Conservation (phyloP, 2,113 vertebrate genomes). For the Mormyrus iriodes region DNA sequence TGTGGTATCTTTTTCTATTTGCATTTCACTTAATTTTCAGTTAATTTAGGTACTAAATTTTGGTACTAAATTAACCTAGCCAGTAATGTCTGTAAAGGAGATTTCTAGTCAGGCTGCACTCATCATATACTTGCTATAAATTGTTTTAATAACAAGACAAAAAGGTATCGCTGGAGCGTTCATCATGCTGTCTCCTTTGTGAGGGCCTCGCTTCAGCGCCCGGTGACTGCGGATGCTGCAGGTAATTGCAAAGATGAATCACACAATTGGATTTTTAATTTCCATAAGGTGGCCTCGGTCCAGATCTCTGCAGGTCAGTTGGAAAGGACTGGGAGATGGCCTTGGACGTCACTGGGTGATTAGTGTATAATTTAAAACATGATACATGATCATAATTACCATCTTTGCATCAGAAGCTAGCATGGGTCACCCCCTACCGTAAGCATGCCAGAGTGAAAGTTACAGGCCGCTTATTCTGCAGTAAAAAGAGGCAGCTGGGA, state of each 20-base stretch:
- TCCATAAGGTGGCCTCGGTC: slow-evolving; percentile 54
- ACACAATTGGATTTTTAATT: slow-evolving; percentile 55
- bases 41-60: background rate
- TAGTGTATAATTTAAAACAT: slow-evolving; percentile 61
- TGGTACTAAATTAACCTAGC: background rate
- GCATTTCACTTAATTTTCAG: background rate
- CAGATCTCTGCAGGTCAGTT: slow-evolving; percentile 57
- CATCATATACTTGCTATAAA: background rate
- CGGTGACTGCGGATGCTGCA: slow-evolving; percentile 36
- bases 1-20: background rate
- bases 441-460: slow-evolving; percentile 42
- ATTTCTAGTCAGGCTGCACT: background rate
- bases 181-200: slow-evolving; percentile 31
- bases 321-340: slow-evolving; percentile 52
- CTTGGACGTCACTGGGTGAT: slow-evolving; percentile 44
- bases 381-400: slow-evolving; percentile 66
- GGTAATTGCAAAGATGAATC: slow-evolving; percentile 57
- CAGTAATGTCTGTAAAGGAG: background rate
- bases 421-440: slow-evolving; percentile 45
- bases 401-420: slow-evolving; percentile 55
- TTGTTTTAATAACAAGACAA: background rate
- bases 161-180: background rate
- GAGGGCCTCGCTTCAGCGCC: slow-evolving; percentile 40
- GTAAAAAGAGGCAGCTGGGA: slow-evolving; percentile 36
- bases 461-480: slow-evolving; percentile 45